These are phyloP conservation scores for Trididemnum nubilum DNA, from an alignment of 23 tunicate genomes.

Conservation along the genomic window DNA sequence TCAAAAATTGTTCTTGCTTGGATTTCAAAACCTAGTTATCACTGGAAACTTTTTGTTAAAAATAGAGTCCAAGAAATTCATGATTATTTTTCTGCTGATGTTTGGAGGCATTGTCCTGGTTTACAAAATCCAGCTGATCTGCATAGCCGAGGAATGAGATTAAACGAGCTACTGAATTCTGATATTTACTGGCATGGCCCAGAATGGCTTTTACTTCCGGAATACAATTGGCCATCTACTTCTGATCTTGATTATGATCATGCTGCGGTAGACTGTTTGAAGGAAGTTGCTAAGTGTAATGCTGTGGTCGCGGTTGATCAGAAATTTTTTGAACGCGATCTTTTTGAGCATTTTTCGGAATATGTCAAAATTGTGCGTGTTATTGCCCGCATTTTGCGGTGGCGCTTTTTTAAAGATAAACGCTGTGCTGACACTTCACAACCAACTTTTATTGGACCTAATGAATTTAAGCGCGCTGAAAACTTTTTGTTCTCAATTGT, in stretches of 20 bases:
- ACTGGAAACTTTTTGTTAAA: not conserved
- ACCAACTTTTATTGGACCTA: not conserved
- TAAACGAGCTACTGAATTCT: no score
- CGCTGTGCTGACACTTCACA: not conserved
- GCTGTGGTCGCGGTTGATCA: no score
- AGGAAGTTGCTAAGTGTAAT: no score
- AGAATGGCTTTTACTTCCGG: no score
- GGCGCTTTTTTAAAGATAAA: not conserved
- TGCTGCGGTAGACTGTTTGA: no score
- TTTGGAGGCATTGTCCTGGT: not conserved
- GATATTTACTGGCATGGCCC: no score
- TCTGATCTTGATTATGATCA: no score
- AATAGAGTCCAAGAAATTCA: not conserved
- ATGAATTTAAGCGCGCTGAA: not conserved
- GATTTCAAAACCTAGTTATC: not conserved
- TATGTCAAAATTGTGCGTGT: not conserved
- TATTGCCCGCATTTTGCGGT: not conserved
- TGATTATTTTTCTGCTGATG: not conserved
- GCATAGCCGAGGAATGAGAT: not conserved
- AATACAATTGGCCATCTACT: no score
- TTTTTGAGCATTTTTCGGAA: not conserved
- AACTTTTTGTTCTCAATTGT: no score
- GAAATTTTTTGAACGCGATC: no score
- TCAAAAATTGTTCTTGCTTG: not conserved
- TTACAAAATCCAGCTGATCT: not conserved